Evolutionary conservation across 2,888 invertebrate genomes (phyloP).

Genomic region (Eurois occulta): DNA sequence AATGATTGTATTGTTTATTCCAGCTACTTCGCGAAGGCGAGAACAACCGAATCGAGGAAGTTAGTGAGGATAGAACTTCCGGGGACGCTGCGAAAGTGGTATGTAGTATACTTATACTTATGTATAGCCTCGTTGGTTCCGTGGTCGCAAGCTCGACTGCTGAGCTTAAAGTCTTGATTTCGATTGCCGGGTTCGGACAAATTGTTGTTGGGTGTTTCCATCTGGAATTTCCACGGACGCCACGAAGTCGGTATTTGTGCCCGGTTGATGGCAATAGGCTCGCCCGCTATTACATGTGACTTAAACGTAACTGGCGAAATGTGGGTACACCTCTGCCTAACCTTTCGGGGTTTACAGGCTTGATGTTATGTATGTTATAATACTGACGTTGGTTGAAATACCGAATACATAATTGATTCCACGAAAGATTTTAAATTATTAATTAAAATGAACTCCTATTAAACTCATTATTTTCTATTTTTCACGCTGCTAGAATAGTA

Average conservation of each 20-base stretch:
- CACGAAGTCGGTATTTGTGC: too few species aligned
- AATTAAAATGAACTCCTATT: background rate
- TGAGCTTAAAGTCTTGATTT: background rate
- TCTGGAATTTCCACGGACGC: too few species aligned
- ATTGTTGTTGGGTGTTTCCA: background rate
- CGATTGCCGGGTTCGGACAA: background rate
- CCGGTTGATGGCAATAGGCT: too few species aligned
- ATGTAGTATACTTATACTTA: conserved; percentile 10
- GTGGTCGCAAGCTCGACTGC: background rate
- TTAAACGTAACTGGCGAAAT: too few species aligned
- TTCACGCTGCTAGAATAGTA: conserved; percentile 79
- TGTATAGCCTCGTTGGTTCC: too few species aligned
- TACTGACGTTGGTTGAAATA: too few species aligned
- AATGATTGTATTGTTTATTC: background rate
- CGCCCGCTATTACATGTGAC: too few species aligned
- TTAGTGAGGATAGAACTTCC: conserved; percentile 19
- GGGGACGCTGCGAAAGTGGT: conserved; percentile 58
- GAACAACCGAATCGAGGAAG: conserved; percentile 57
- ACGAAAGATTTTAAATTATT: too few species aligned
- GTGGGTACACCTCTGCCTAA: too few species aligned
- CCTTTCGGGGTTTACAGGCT: too few species aligned
- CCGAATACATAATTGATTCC: too few species aligned
- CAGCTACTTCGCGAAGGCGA: conserved; percentile 65
- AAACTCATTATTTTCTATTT: conserved; percentile 39
- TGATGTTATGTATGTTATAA: too few species aligned